Percentiles rank a stretch among this genome's conserved stretches.
Conservation (phyloP, 2,888 invertebrate genomes). For the Dryocosmus kuriphilus region DNA sequence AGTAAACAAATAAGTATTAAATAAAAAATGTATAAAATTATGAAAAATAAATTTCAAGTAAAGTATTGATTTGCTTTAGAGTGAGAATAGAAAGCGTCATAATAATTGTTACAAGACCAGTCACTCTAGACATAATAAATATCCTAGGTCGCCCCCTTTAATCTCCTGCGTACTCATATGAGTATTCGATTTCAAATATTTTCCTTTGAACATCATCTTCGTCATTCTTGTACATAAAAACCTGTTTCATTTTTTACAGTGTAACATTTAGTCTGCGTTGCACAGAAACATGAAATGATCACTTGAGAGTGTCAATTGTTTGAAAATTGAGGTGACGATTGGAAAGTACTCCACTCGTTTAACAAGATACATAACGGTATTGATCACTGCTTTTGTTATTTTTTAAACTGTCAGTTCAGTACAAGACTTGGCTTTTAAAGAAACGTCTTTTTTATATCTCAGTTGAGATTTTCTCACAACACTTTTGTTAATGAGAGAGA, state of each 20-base stretch:
- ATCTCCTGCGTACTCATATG: no score
- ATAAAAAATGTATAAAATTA: no score
- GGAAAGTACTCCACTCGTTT: conserved; percentile 54
- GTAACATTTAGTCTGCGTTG: not conserved
- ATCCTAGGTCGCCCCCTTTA: no score
- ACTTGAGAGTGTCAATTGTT: conserved; percentile 47
- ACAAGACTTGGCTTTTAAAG: not conserved
- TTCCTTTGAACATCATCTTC: not conserved
- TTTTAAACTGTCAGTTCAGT: conserved; percentile 17
- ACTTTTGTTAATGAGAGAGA: not conserved
- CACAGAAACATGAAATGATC: conserved; percentile 43
- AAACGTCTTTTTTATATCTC: no score
- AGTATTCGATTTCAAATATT: not conserved
- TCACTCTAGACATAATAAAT: no score
- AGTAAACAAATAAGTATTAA: no score
- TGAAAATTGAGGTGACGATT: conserved; percentile 53
- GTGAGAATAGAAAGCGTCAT: no score
- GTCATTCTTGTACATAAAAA: not conserved
- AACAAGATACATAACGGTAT: conserved; percentile 55
- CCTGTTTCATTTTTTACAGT: not conserved
- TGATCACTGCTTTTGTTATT: conserved; percentile 13
- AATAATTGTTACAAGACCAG: no score
- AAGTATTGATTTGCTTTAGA: no score
- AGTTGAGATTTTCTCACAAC: not conserved
- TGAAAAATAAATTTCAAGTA: no score